Percentiles rank a stretch among this genome's conserved stretches.
phyloP scores from a whole-genome alignment of 1,140 invertebrate genomes.

The Aphelenchoides avenae region DNA sequence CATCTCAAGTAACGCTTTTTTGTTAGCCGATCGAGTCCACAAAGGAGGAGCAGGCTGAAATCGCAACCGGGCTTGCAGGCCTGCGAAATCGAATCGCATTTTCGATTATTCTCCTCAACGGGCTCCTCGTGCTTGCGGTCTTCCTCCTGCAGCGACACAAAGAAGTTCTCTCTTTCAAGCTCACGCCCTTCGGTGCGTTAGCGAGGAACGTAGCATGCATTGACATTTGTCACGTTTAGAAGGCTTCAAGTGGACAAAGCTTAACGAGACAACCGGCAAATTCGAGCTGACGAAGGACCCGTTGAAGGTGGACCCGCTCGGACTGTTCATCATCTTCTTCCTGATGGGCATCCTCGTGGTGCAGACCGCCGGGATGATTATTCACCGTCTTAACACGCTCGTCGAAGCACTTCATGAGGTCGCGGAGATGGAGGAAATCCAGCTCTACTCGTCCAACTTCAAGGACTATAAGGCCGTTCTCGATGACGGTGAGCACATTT shows the following conservation, averaged over 20 bases:
- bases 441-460: constrained; percentile 9
- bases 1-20: neutral
- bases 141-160: constrained; percentile 62
- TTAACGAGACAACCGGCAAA: constrained; percentile 51
- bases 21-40: constrained; percentile 42
- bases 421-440: constrained; percentile 32
- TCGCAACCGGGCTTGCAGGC: constrained; percentile 60
- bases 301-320: constrained; percentile 62
- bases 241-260: constrained; percentile 52
- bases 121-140: constrained; percentile 63
- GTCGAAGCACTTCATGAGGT: constrained; percentile 55
- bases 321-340: constrained; percentile 62
- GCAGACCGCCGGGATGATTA: constrained; percentile 61
- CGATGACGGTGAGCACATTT: constrained; percentile 24
- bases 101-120: constrained; percentile 64
- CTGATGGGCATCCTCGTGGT: constrained; percentile 61
- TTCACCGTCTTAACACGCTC: constrained; percentile 61
- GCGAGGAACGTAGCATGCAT: constrained; percentile 6
- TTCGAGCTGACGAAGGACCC: constrained; percentile 50
- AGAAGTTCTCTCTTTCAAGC: constrained; percentile 57
- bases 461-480: constrained; percentile 36
- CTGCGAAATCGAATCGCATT: constrained; percentile 64
- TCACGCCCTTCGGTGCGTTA: constrained; percentile 45
- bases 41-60: constrained; percentile 47
- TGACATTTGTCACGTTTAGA: constrained; percentile 30